These are phyloP conservation scores for Narcine bancroftii DNA, from an alignment of 2,113 vertebrate species.

Conservation along the genomic window DNA sequence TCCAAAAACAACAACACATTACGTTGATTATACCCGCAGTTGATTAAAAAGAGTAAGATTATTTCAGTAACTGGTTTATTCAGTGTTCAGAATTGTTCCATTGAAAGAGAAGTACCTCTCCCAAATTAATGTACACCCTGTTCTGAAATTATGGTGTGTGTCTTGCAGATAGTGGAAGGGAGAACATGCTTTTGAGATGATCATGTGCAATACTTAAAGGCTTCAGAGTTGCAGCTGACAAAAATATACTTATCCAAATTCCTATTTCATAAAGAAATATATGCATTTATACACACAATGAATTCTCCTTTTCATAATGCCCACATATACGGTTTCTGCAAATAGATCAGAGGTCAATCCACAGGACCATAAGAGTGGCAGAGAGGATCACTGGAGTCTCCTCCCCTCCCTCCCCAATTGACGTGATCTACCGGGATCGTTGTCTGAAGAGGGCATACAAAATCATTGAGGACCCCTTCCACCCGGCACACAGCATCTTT, in stretches of 20 bases:
- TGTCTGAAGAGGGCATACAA: too few relatives aligned
- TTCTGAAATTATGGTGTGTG: not conserved
- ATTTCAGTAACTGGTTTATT: not conserved
- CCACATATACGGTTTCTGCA: too few relatives aligned
- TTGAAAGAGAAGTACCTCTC: not conserved
- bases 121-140: not conserved
- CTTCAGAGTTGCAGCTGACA: not conserved
- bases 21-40: not conserved
- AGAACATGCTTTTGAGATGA: not conserved
- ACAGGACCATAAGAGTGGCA: too few relatives aligned
- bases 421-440: too few relatives aligned
- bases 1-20: not conserved
- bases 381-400: too few relatives aligned
- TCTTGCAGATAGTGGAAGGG: not conserved
- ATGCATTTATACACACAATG: not conserved
- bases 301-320: not conserved
- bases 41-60: not conserved
- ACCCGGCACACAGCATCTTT: too few relatives aligned
- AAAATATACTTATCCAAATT: not conserved
- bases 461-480: too few relatives aligned
- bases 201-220: not conserved
- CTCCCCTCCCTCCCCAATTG: too few relatives aligned
- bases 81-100: not conserved
- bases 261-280: not conserved
- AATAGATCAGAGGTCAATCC: too few relatives aligned